A percentile compares a stretch with the other conserved stretches of the same genome.
These are phyloP conservation scores for Dicrostonyx torquatus DNA, from an alignment of 2,797 vertebrate genomes.

Conservation along the genomic window DNA sequence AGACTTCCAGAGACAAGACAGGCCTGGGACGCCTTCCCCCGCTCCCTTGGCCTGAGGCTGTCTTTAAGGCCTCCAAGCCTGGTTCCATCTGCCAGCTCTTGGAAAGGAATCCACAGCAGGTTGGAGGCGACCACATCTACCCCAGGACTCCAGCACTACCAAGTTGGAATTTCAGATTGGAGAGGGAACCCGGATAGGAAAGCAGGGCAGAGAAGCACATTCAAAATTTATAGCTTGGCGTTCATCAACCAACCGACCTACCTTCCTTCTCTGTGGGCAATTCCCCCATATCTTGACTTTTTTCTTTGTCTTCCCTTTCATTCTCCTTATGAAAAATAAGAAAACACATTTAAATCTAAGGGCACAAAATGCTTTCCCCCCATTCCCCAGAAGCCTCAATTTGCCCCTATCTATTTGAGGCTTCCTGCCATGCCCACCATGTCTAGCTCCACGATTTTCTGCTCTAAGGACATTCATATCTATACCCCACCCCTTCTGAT, in stretches of 20 bases:
- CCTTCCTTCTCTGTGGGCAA: constrained; percentile 57
- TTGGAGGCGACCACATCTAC: constrained; percentile 44
- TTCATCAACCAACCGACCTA: constrained; percentile 62
- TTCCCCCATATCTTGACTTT: constrained; percentile 57
- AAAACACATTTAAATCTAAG: constrained; percentile 69
- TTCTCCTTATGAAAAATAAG: constrained; percentile 63
- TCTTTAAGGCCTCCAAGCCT: constrained; percentile 24
- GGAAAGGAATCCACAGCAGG: constrained; percentile 63
- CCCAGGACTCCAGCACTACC: constrained; percentile 57
- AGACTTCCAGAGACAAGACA: not conserved
- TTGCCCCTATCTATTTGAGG: constrained; percentile 33
- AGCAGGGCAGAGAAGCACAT: constrained; percentile 83
- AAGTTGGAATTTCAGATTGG: constrained; percentile 46
- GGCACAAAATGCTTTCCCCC: constrained; percentile 63
- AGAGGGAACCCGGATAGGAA: constrained; percentile 45
- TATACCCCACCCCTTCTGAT: constrained; percentile 27
- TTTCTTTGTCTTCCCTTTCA: not conserved
- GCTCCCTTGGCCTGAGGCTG: not conserved
- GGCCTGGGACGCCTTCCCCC: not conserved
- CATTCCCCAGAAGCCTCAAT: constrained; percentile 40
- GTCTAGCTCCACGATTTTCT: constrained; percentile 17
- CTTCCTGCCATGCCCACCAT: not conserved
- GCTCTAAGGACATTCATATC: constrained; percentile 37
- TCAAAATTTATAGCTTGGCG: constrained; percentile 54
- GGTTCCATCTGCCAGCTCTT: constrained; percentile 37